phyloP scores from a whole-genome alignment of 2,888 invertebrate species.

The Odontomyia ornata region DNA sequence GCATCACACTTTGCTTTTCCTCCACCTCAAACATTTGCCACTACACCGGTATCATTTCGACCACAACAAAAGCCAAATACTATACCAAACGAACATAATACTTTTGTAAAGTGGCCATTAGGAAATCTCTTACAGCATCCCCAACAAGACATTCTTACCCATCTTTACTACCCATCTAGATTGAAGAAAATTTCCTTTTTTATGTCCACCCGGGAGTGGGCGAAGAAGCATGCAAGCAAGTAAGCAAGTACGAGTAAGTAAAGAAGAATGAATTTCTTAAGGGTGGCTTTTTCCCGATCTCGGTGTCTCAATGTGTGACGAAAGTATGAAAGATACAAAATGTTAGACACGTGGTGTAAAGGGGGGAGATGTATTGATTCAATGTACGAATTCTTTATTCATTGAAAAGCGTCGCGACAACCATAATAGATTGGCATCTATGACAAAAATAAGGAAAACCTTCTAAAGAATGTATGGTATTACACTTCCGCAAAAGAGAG shows the following conservation, averaged over 20 bases:
- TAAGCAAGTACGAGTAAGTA: too few species aligned
- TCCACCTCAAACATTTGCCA: not conserved
- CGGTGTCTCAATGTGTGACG: not conserved
- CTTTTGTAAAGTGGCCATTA: conserved; percentile 50
- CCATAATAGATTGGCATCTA: conserved; percentile 30
- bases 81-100: conserved; percentile 48
- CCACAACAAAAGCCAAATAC: conserved; percentile 44
- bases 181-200: conserved; percentile 10
- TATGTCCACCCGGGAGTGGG: too few species aligned
- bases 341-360: not conserved
- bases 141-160: conserved; percentile 38
- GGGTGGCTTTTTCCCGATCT: conserved; percentile 14
- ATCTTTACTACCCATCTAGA: conserved; percentile 30
- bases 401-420: conserved; percentile 3
- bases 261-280: conserved; percentile 30
- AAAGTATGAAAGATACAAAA: not conserved
- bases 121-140: conserved; percentile 50
- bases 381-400: not conserved
- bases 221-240: too few species aligned
- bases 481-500: too few species aligned
- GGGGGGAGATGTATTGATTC: not conserved
- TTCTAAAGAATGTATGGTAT: not conserved
- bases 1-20: not conserved
- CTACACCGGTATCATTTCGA: conserved; percentile 25
- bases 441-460: not conserved